Base-by-base conservation (phyloP, 2,797 vertebrate species). In the Cirrhinus mrigala region DNA sequence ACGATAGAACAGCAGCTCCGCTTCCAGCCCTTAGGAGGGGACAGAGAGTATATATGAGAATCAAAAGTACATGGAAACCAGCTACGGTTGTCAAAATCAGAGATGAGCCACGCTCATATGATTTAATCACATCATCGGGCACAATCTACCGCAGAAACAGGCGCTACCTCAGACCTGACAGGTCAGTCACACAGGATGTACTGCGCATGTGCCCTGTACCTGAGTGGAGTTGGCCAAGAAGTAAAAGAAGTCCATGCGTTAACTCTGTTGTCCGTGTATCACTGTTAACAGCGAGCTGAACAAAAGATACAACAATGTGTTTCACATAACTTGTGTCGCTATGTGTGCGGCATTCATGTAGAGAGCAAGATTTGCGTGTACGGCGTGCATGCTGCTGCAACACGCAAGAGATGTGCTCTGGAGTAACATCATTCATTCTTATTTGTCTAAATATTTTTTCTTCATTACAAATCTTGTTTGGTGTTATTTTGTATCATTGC, bases 31-130 rank as follows among this genome's bases (percentile, higher is more conserved):
- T n/a, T n/a, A n/a, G n/a, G n/a, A n/a, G n/a, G n/a, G n/a, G n/a
- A n/a, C n/a, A n/a, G n/a, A n/a, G n/a, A n/a, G n/a, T n/a, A n/a
- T n/a, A n/a, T n/a, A n/a, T n/a, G n/a, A n/a, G n/a, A n/a, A n/a
- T n/a, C n/a, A n/a, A n/a, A n/a, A n/a, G n/a, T n/a, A n/a, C 40
- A 8, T 27, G 46, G n/a, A 74, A 71, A 71, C 69, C 69, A 71
- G 44, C 69, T 7, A 15, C 20, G 22, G 69, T 48, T 24, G 40
- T 71, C 69, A 46, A 22, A 14, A 24, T 48, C 69, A 11, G 20
- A n/a, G 69, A 71, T 24, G 69, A 71, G 46, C 44, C 70, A 2
- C 24, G 14, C 6, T 64, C 27, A 64, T 33, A 64, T 0, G 27
- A 74, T 15, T 14, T 74, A 15, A 16, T 46, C 46, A 74, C 70